A percentile compares a stretch with the other conserved stretches of the same genome.
phyloP scores from a whole-genome alignment of 2,888 invertebrate species.

The Dinocampus coccinellae region DNA sequence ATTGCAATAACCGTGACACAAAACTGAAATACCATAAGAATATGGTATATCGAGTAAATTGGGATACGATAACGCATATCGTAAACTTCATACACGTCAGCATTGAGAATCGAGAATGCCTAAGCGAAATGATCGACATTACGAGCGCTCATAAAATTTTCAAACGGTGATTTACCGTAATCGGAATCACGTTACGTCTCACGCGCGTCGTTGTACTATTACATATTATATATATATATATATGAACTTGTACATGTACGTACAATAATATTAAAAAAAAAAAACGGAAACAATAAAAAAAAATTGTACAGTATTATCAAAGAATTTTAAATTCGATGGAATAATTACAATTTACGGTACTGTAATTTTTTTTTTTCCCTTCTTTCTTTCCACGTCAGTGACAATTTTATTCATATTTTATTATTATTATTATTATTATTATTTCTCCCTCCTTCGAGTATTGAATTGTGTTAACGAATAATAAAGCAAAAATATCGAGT shows the following conservation, averaged over 20 bases:
- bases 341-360: too few species aligned
- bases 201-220: neutral
- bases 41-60: neutral
- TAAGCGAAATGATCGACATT: slow-evolving; percentile 18
- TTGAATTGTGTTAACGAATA: slow-evolving; percentile 12
- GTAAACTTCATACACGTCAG: slow-evolving; percentile 18
- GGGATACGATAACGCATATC: slow-evolving; percentile 19
- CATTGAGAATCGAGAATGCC: neutral
- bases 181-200: slow-evolving; percentile 3
- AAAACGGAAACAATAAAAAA: neutral
- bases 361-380: too few species aligned
- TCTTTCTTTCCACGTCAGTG: neutral
- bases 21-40: slow-evolving; percentile 8
- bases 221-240: neutral
- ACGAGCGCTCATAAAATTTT: slow-evolving; percentile 20
- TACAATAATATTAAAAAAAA: neutral
- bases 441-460: neutral
- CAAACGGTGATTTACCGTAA: slow-evolving; percentile 19
- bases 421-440: neutral
- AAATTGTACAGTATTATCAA: neutral
- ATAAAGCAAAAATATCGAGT: slow-evolving; percentile 21
- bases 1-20: slow-evolving; percentile 20
- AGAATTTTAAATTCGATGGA: neutral
- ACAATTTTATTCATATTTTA: neutral
- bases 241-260: neutral